These are phyloP conservation scores for Drosophila cyrtoloma DNA, from an alignment of 2,888 invertebrate genomes.

Conservation along the genomic window DNA sequence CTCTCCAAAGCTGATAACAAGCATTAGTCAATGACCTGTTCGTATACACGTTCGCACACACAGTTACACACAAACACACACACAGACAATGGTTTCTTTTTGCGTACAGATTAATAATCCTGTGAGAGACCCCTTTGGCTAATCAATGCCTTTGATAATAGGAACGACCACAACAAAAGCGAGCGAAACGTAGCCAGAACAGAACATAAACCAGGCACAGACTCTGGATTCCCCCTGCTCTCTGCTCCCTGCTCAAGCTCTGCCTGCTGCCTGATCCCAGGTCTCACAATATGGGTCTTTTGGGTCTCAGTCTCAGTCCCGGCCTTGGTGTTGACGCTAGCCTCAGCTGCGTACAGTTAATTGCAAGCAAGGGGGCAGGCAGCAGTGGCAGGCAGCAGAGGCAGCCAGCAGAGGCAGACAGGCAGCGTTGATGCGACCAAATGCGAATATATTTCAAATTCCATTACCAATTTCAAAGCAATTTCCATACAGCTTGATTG, in stretches of 20 bases:
- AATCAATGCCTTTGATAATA: conserved; percentile 63
- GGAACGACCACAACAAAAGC: conserved; percentile 35
- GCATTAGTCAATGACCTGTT: conserved; percentile 26
- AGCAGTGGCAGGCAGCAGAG: conserved; percentile 9
- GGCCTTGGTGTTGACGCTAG: conserved; percentile 22
- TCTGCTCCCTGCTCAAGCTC: neutral
- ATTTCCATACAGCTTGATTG: conserved; percentile 80
- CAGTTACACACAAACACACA: neutral
- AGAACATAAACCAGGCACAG: neutral
- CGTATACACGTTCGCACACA: neutral
- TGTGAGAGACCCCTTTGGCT: conserved; percentile 52
- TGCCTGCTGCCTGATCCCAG: neutral
- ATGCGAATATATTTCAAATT: conserved; percentile 65
- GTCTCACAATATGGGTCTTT: conserved; percentile 1
- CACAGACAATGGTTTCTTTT: conserved; percentile 20
- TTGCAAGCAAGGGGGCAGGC: conserved; percentile 47
- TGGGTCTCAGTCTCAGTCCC: conserved; percentile 7
- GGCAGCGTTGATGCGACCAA: conserved; percentile 45
- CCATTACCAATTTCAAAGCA: conserved; percentile 69
- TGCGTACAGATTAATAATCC: conserved; percentile 26
- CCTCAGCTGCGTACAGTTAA: conserved; percentile 55
- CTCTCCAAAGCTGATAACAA: neutral
- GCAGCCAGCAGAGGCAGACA: conserved; percentile 17
- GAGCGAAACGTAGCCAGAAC: conserved; percentile 13
- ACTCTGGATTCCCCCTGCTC: neutral